Evolutionary conservation across 2,113 vertebrate species (phyloP).

Genomic region (Lucifuga dentata): DNA sequence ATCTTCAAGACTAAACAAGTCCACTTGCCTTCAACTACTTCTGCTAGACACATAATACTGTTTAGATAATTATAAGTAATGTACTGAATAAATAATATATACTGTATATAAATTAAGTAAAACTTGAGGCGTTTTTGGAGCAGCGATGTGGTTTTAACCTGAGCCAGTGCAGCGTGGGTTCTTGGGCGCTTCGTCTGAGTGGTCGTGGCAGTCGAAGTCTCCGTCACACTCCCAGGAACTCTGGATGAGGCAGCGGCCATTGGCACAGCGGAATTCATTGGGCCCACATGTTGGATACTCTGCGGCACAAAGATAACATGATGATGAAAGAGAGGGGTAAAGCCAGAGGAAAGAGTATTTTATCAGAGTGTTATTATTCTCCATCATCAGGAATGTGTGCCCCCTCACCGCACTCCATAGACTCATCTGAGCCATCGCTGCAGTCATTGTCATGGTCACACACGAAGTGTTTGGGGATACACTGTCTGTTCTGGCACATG

Average conservation of each 20-base stretch:
- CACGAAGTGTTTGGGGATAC: constrained; percentile 94
- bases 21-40: too few species aligned
- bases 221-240: constrained; percentile 94
- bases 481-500: constrained; percentile 94
- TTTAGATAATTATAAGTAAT: too few species aligned
- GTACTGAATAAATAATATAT: not conserved
- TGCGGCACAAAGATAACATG: constrained; percentile 49
- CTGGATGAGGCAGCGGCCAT: constrained; percentile 93
- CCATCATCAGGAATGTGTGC: not conserved
- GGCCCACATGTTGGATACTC: constrained; percentile 92
- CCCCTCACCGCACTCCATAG: constrained; percentile 90
- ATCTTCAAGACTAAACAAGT: too few species aligned
- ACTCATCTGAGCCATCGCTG: constrained; percentile 92
- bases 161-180: constrained; percentile 88
- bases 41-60: too few species aligned
- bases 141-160: constrained; percentile 80
- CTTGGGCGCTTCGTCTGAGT: constrained; percentile 92
- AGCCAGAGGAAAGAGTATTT: not conserved
- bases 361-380: not conserved
- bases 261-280: constrained; percentile 93
- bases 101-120: not conserved
- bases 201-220: constrained; percentile 95
- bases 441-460: constrained; percentile 96
- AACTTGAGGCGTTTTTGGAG: not conserved
- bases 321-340: not conserved